These are phyloP conservation scores for Dreissena rostriformis DNA, from an alignment of 1,140 invertebrate genomes.

Conservation along the genomic window DNA sequence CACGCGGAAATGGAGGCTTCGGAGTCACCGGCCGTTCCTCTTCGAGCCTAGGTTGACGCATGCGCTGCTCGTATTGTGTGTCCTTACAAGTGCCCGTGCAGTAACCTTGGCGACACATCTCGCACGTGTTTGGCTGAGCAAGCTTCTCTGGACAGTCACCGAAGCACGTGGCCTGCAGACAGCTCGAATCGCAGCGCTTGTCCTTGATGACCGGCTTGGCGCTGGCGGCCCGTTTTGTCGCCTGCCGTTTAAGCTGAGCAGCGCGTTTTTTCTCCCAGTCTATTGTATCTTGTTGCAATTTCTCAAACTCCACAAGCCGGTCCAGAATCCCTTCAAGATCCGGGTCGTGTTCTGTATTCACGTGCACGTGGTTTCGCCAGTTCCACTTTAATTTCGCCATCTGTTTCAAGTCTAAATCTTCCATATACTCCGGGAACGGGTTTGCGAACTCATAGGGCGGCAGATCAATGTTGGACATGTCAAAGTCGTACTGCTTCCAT, in stretches of 20 bases:
- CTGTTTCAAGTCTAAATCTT: conserved; percentile 67
- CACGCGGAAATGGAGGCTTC: conserved; percentile 59
- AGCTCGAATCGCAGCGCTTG: conserved; percentile 70
- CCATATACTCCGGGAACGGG: conserved; percentile 64
- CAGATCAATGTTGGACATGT: conserved; percentile 68
- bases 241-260: conserved; percentile 58
- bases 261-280: conserved; percentile 72
- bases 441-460: conserved; percentile 71
- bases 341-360: conserved; percentile 29
- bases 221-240: conserved; percentile 52
- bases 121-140: conserved; percentile 63
- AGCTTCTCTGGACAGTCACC: conserved; percentile 77
- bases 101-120: conserved; percentile 67
- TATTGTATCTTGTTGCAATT: conserved; percentile 72
- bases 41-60: conserved; percentile 66
- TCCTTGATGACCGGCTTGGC: conserved; percentile 61
- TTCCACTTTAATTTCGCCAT: conserved; percentile 68
- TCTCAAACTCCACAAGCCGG: conserved; percentile 73
- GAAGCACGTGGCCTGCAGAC: conserved; percentile 74
- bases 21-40: conserved; percentile 49
- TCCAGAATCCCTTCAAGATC: conserved; percentile 67
- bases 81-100: conserved; percentile 71
- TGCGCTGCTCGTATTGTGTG: conserved; percentile 72
- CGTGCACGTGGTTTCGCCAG: conserved; percentile 65
- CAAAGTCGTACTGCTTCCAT: conserved; percentile 73